A percentile compares a stretch with the other conserved stretches of the same genome.
phyloP scores from a whole-genome alignment of 1,140 invertebrate genomes.

The Schlechtendalia chinensis region DNA sequence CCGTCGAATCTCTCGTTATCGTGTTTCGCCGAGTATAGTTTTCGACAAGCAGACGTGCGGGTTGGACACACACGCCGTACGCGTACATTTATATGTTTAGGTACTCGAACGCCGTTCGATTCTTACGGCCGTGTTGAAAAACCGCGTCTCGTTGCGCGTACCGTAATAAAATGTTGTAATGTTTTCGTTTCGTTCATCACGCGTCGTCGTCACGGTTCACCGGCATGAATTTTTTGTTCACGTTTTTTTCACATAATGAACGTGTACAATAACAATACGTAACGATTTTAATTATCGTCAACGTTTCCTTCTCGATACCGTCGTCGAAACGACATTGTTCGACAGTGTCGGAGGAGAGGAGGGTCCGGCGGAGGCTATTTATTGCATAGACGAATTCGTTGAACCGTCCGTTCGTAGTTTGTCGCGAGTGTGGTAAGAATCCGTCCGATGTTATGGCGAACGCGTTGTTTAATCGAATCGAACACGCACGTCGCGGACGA shows the following conservation, averaged over 20 bases:
- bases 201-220: neutral
- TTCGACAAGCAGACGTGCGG: neutral
- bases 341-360: no score
- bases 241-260: no score
- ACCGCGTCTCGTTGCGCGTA: no score
- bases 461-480: constrained; percentile 5
- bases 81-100: neutral
- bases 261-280: no score
- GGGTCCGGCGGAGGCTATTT: no score
- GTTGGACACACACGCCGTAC: no score
- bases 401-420: neutral
- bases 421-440: no score
- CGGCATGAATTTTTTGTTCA: neutral
- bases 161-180: neutral
- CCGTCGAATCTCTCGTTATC: neutral
- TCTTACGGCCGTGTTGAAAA: neutral
- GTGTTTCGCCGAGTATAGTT: neutral
- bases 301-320: no score
- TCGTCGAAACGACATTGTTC: no score
- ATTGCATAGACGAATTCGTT: neutral
- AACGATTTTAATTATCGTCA: no score
- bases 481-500: neutral
- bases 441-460: no score
- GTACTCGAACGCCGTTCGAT: neutral
- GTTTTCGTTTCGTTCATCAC: neutral